Percentiles rank a stretch among this genome's conserved stretches.
Conservation (phyloP, 2,888 invertebrate genomes). For the Protonemura montana region DNA sequence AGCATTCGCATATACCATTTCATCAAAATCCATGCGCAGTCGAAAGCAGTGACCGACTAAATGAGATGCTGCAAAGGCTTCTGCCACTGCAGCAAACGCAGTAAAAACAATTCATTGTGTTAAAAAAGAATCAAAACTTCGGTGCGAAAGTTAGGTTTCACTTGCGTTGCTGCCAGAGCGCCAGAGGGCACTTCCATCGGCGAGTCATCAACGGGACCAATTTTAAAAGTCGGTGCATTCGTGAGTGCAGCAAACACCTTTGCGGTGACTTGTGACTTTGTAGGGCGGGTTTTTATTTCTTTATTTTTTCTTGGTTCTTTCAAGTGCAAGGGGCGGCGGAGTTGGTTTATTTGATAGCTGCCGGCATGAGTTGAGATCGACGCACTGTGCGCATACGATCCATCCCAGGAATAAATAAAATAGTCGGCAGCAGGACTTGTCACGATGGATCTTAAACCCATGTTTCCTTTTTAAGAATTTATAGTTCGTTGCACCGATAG, state of each 20-base stretch:
- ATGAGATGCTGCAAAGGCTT: not conserved
- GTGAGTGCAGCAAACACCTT: too few species aligned
- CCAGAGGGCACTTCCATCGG: not conserved
- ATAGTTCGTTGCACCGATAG: slow-evolving; percentile 18
- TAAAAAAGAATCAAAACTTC: not conserved
- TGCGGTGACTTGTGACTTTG: too few species aligned
- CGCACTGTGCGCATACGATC: not conserved
- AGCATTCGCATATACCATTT: not conserved
- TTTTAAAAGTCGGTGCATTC: not conserved
- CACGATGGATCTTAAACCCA: not conserved
- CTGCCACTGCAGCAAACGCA: not conserved
- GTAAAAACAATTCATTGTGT: not conserved
- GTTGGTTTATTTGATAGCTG: not conserved
- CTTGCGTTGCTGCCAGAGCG: not conserved
- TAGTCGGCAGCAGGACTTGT: not conserved
- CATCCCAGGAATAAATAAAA: not conserved
- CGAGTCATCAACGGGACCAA: not conserved
- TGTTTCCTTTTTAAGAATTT: slow-evolving; percentile 20
- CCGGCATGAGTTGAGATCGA: not conserved
- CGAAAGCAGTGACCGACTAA: slow-evolving; percentile 9
- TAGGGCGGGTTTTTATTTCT: too few species aligned
- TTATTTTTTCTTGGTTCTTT: too few species aligned
- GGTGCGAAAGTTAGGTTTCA: not conserved
- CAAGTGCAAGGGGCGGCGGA: not conserved
- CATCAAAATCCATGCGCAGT: not conserved